Percentiles rank a stretch among this genome's conserved stretches.
Evolutionary conservation across 2,888 invertebrate species (phyloP).

Genomic region (Nyleta sp.): DNA sequence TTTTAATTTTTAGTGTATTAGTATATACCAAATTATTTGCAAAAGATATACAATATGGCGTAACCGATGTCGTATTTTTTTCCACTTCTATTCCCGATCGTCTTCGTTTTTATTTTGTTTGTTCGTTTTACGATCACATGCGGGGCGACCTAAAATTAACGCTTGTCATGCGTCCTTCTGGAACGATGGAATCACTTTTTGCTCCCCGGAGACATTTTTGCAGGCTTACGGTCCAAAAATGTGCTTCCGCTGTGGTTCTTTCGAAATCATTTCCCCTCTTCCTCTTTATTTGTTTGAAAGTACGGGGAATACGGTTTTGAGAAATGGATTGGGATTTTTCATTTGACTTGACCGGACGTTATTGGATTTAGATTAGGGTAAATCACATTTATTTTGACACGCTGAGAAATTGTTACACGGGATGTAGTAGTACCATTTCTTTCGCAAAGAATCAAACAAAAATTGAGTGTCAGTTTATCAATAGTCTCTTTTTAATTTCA

Average conservation of each 20-base stretch:
- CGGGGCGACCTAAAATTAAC: constrained; percentile 61
- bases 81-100: not conserved
- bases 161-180: constrained; percentile 60
- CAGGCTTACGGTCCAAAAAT: constrained; percentile 29
- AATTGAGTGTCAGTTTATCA: too few relatives aligned
- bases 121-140: constrained; percentile 38
- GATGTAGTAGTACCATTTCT: not conserved
- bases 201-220: constrained; percentile 40
- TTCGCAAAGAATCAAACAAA: not conserved
- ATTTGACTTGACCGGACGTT: constrained; percentile 16
- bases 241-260: not conserved
- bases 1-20: too few relatives aligned
- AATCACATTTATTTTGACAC: constrained; percentile 28
- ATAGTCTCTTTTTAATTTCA: too few relatives aligned
- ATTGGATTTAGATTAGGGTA: constrained; percentile 30
- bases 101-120: constrained; percentile 6
- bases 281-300: too few relatives aligned
- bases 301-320: constrained; percentile 1
- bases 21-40: too few relatives aligned
- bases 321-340: constrained; percentile 26
- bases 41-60: constrained; percentile 17
- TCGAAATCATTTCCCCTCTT: too few relatives aligned
- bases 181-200: constrained; percentile 59
- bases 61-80: not conserved
- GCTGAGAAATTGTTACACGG: not conserved